Base-by-base conservation (phyloP, 2,797 vertebrate genomes). In the Anguilla pacifica region DNA sequence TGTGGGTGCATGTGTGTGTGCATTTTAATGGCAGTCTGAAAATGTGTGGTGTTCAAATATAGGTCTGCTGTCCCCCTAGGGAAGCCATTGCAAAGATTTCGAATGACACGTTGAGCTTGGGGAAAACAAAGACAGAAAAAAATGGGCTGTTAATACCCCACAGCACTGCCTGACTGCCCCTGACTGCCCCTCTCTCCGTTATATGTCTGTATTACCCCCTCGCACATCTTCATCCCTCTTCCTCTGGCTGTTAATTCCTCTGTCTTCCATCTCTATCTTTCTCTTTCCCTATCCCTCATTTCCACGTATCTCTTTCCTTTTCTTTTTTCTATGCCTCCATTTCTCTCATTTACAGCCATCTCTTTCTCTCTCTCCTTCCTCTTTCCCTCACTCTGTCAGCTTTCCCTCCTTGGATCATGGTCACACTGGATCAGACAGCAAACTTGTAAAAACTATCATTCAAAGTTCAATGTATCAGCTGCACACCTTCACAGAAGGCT, bases 11-110 rank as follows among this genome's bases (percentile, higher is more conserved):
- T 74, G 70, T 39, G 28, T 39, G 70, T 39, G 59, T 25, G 22
- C 17, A 6, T 35, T 86, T 72, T 49, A 35, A 46, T 85, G 15
- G 17, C 17, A 9, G 10, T 49, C 85, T 51, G 55, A 72, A 72
- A 13, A 86, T 10, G 83, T 57, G 15, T 31, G n/a, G n/a, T 35
- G 17, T 3, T 61, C 28, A 6, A 51, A 74, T 51, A 4, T 86
- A 74, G 85, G 64, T 74, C 64, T 49, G 17, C 67, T 74, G 85
- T 72, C 59, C 64, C 85, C 85, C 28, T n/a, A 19, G 70, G 85
- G 64, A 86, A 28, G 49, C 13, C 19, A 17, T 28, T 13, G 39
- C 64, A 28, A 49, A 53, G 67, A 86, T 51, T n/a, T 15, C 53
- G 22, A 53, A n/a, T 49, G 61, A 28, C 61, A 72, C 15, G 22